These are phyloP conservation scores for Caenorhabditis wallacei DNA, from an alignment of 2,888 invertebrate genomes.

Conservation along the genomic window DNA sequence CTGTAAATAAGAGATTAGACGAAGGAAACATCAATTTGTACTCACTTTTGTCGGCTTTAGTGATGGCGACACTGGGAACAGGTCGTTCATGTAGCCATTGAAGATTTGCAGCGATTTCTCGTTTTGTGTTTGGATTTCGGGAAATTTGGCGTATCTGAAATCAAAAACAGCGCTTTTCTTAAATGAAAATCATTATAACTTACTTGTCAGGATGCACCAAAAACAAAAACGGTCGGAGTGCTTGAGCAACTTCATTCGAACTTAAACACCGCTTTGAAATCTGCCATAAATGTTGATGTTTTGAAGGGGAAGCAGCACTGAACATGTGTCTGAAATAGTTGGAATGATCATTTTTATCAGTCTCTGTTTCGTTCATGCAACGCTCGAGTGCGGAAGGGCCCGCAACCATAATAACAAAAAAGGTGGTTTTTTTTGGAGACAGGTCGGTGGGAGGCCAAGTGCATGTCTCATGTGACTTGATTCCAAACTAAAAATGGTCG, in stretches of 20 bases:
- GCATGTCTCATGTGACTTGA: constrained; percentile 42
- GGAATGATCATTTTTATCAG: constrained; percentile 34
- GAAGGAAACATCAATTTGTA: background rate
- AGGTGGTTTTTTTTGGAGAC: constrained; percentile 9
- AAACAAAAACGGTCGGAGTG: constrained; percentile 85
- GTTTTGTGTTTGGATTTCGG: constrained; percentile 81
- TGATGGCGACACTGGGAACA: constrained; percentile 76
- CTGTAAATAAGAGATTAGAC: constrained; percentile 53
- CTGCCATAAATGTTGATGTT: constrained; percentile 45
- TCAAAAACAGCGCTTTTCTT: background rate
- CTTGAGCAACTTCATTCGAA: constrained; percentile 76
- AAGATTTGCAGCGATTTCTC: constrained; percentile 82
- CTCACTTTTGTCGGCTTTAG: constrained; percentile 59
- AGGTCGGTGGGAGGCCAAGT: background rate
- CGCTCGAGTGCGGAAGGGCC: constrained; percentile 3
- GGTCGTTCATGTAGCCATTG: constrained; percentile 82
- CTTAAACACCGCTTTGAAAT: constrained; percentile 58
- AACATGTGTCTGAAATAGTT: constrained; percentile 49
- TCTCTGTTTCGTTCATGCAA: constrained; percentile 31
- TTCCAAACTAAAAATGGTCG: constrained; percentile 48
- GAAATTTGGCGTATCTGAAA: constrained; percentile 83
- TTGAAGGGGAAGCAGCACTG: constrained; percentile 44
- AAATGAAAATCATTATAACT: background rate
- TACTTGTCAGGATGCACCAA: constrained; percentile 85
- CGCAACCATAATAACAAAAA: constrained; percentile 41